Evolutionary conservation across 2,113 vertebrate species (phyloP), one percentile per base, ranked within the genome.

Genomic region (Bagarius yarrelli): DNA sequence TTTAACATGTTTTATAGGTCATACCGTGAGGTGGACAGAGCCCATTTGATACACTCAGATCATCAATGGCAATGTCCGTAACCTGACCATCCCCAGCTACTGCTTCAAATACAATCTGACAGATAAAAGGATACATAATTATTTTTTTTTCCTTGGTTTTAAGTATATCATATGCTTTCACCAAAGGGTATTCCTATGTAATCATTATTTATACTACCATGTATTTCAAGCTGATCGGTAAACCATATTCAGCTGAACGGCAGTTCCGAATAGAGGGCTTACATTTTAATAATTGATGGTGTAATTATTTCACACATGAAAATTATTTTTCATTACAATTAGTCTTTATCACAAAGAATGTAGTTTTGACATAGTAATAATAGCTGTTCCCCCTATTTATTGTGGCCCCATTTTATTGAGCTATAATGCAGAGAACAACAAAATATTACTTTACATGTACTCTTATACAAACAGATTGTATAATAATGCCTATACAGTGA

Each of bases 41-140:
- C 1, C 88, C 92, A 76, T 93, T 92, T 21, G 90, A 44, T 40
- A 94, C 44, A 30, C 61, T 89, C 19, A 93, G 75, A 86, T 94
- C 93, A 21, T 94, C 93, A 40, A 94, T 88, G 44, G 90, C 91
- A 19, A 93, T 88, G 72, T 93, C 89, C 83, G 84, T 89, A 19
- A 64, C 86, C 0, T 13, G 18, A 50, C 76, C 85, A 56, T 83
- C 52, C 0, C 91, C 92, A n/a, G 83, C 88, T 27, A 86, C 84
- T 0, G 90, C 92, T 79, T 94, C 92, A 90, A 93, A 93, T 75
- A 91, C 75, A 44, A 94, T 80, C 93, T 94, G 83, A 79, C 5
- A 1, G 11, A 47, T 47, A 47, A 47, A 47, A 11, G 5, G 9
- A 47, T 47, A 6, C n/a, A n/a, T n/a, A n/a, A n/a, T n/a, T n/a